Base-by-base conservation (phyloP, 2,113 vertebrate genomes). In the Eretmochelys imbricata region DNA sequence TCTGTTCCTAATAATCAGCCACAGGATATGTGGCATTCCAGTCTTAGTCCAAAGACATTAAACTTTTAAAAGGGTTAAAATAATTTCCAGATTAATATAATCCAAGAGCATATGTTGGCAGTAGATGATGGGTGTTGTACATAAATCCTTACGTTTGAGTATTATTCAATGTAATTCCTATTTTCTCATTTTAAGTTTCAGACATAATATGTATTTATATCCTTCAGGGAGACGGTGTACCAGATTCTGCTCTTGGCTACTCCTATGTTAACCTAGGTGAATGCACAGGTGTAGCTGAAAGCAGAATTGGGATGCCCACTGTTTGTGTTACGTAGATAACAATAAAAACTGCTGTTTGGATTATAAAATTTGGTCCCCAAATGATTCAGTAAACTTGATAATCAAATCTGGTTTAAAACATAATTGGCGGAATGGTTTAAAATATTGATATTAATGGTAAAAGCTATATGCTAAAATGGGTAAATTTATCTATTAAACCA, bases 401-500 rank as follows among this genome's bases (percentile, higher is more conserved):
- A 97, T 93, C 90, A 93, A 92, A 62, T 84, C 59, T 89, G 82
- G 90, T 62, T 95, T 93, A 95, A 91, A 96, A 96, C 80, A 65
- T 82, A 91, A 75, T 93, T 75, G 83, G 79, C 89, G 95, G 35
- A 93, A 94, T 72, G 89, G 57, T 50, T 94, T 96, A 82, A 97
- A 93, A 87, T 84, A 78, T 57, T 10, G 12, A 55, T 85, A 84
- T 91, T 90, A 95, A 90, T 54, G 75, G n/a, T 81, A 95, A 91
- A 96, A 93, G 57, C 91, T 93, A 6, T n/a, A 93, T 35, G 79
- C 69, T 24, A 94, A 96, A 84, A 76, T 82, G 72, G 92, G 85
- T 95, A 92, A 78, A 96, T 83, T 87, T 96, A 80, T 82, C 91
- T 91, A 83, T 82, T 93, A 96, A 96, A 65, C 25, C 83, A 92